These are phyloP conservation scores for Eugnorisma glareosa DNA, from an alignment of 2,888 invertebrate species.

Conservation along the genomic window DNA sequence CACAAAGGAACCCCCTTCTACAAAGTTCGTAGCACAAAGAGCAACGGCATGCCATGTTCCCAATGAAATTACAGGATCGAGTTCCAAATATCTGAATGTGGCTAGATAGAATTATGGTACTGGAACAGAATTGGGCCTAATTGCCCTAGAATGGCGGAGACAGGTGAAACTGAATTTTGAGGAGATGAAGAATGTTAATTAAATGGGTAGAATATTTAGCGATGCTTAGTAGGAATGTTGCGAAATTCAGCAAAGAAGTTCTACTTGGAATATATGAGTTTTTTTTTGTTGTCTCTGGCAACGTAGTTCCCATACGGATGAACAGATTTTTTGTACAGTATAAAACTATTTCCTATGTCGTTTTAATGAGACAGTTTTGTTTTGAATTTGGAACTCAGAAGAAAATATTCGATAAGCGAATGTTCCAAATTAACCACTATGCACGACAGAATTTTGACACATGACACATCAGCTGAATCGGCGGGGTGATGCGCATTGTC, in stretches of 20 bases:
- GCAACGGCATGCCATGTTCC: not conserved
- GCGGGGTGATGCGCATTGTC: too few relatives aligned
- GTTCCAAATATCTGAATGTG: slow-evolving; percentile 33
- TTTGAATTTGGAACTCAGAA: too few relatives aligned
- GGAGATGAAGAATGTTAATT: not conserved
- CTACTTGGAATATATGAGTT: not conserved
- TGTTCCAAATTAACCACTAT: not conserved
- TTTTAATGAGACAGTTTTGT: not conserved
- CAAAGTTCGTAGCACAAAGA: slow-evolving; percentile 25
- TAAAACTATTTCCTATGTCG: not conserved
- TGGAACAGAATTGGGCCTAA: slow-evolving; percentile 4
- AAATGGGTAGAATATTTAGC: not conserved
- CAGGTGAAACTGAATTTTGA: slow-evolving; percentile 15
- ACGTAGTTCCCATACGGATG: not conserved
- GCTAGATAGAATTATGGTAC: slow-evolving; percentile 24
- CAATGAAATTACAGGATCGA: slow-evolving; percentile 44
- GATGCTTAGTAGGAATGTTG: not conserved
- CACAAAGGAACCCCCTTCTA: slow-evolving; percentile 12
- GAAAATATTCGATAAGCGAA: too few relatives aligned
- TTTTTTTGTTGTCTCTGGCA: not conserved
- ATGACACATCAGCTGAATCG: too few relatives aligned
- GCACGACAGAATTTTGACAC: too few relatives aligned
- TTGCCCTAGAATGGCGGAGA: not conserved
- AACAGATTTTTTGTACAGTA: not conserved
- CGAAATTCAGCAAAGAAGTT: not conserved